Conservation (phyloP, 2,888 invertebrate species). For the Thera obeliscata region DNA sequence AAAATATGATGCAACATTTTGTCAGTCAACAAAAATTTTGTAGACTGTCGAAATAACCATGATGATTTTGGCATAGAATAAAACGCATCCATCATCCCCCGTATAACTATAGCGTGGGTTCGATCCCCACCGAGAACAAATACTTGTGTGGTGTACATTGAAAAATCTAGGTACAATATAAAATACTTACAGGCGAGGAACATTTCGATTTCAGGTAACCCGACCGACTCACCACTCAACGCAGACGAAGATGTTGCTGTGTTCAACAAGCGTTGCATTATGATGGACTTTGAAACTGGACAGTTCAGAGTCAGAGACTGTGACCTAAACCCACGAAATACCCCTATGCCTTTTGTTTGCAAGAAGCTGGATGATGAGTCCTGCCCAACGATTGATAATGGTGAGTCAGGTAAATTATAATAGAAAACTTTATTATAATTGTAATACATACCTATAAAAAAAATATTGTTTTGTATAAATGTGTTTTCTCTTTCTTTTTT, state of each 20-base stretch:
- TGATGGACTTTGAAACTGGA: constrained; percentile 42
- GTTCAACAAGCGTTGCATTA: constrained; percentile 31
- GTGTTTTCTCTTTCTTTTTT: no score
- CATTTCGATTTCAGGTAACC: constrained; percentile 35
- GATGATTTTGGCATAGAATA: no score
- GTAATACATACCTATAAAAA: no score
- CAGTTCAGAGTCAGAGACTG: constrained; percentile 34
- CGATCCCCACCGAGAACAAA: no score
- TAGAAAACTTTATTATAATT: background rate
- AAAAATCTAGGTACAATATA: no score
- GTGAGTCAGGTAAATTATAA: background rate
- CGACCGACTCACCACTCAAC: constrained; percentile 34
- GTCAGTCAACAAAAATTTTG: no score
- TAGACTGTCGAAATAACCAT: no score
- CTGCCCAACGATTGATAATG: constrained; percentile 47
- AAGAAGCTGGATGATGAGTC: constrained; percentile 44
- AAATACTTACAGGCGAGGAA: background rate
- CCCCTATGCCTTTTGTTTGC: constrained; percentile 42
- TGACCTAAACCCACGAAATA: background rate
- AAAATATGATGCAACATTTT: no score
- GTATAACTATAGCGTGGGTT: no score
- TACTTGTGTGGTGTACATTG: no score
- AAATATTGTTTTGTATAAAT: no score
- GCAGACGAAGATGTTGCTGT: background rate
- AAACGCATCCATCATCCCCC: no score